Evolutionary conservation across 2,797 vertebrate species (phyloP).

Genomic region (Mus spretus): DNA sequence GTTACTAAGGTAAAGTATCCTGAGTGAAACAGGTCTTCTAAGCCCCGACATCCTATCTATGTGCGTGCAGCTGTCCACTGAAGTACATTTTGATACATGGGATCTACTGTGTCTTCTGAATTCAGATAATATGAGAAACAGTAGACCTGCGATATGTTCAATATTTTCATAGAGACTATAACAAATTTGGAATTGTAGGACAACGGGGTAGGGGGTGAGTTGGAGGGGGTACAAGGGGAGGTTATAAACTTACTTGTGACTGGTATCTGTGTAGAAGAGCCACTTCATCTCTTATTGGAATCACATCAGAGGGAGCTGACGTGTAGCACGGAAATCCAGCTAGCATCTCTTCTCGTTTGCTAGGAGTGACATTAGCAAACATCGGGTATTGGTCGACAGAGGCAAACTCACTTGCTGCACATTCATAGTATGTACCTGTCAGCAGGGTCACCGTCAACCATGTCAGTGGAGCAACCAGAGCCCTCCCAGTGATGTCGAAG

Average conservation of each 20-base stretch:
- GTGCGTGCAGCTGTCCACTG: not conserved
- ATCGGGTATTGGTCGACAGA: constrained; percentile 76
- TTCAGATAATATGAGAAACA: constrained; percentile 10
- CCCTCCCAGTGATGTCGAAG: constrained; percentile 87
- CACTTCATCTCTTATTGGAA: constrained; percentile 85
- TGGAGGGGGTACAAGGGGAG: not conserved
- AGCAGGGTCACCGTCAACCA: constrained; percentile 89
- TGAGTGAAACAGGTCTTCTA: not conserved
- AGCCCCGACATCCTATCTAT: not conserved
- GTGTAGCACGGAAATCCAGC: constrained; percentile 86
- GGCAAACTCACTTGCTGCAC: constrained; percentile 87
- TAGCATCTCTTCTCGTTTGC: constrained; percentile 73
- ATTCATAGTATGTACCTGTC: constrained; percentile 88
- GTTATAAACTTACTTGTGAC: constrained; percentile 88
- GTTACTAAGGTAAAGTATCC: constrained; percentile 31
- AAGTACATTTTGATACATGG: not conserved
- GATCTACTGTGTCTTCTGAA: not conserved
- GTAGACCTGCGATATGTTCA: not conserved
- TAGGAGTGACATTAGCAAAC: constrained; percentile 65
- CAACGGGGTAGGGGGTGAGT: not conserved
- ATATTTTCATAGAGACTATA: not conserved
- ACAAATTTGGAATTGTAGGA: not conserved
- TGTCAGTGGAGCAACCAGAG: constrained; percentile 88
- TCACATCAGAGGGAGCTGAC: constrained; percentile 83
- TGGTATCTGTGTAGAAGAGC: constrained; percentile 89